Evolutionary conservation across 2,888 invertebrate species (phyloP).

Genomic region (Drosophila meridionalis): DNA sequence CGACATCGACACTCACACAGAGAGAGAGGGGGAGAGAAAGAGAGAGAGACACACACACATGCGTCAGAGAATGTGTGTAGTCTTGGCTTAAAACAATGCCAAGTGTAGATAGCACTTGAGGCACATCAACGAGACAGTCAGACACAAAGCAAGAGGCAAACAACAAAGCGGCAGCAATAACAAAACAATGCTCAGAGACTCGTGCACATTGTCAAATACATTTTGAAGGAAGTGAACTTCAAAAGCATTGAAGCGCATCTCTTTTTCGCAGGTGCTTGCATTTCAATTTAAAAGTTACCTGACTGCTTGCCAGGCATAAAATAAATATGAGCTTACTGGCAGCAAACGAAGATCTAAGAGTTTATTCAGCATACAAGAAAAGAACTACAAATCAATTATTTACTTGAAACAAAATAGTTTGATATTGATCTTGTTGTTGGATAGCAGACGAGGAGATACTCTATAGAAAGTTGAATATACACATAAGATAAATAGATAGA

Average conservation of each 20-base stretch:
- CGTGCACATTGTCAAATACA: slow-evolving; percentile 67
- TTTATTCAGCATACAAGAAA: slow-evolving; percentile 7
- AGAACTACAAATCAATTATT: slow-evolving; percentile 6
- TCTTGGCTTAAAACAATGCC: slow-evolving; percentile 61
- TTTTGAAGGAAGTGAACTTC: slow-evolving; percentile 58
- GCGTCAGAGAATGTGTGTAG: slow-evolving; percentile 16
- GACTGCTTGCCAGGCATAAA: slow-evolving; percentile 10
- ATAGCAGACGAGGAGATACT: not conserved
- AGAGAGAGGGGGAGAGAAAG: slow-evolving; percentile 1
- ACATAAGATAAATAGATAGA: no score
- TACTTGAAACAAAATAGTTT: not conserved
- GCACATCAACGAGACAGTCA: slow-evolving; percentile 32
- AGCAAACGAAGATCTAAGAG: not conserved
- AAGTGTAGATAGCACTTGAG: slow-evolving; percentile 52
- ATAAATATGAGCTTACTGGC: slow-evolving; percentile 19
- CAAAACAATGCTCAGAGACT: slow-evolving; percentile 54
- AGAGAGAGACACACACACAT: slow-evolving; percentile 6
- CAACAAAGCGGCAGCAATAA: slow-evolving; percentile 29
- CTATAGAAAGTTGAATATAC: not conserved
- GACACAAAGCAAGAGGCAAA: slow-evolving; percentile 19
- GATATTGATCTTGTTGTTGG: not conserved
- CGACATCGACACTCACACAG: slow-evolving; percentile 10
- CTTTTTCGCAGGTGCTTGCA: slow-evolving; percentile 45
- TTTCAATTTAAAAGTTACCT: slow-evolving; percentile 30
- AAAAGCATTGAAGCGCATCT: slow-evolving; percentile 44